Conservation (phyloP, 2,797 vertebrate genomes). For the Anomalospiza imberbis region DNA sequence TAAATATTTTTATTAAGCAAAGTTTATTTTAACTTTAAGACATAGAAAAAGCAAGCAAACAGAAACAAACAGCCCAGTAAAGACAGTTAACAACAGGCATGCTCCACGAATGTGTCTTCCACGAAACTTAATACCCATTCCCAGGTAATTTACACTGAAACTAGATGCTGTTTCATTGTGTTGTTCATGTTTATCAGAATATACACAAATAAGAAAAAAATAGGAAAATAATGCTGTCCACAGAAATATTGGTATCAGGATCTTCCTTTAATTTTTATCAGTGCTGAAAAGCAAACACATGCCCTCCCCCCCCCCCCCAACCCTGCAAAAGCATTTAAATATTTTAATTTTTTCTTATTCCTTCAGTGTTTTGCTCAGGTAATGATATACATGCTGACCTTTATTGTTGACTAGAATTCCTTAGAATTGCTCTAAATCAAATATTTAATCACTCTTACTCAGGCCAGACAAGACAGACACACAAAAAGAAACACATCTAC, state of each 20-base stretch:
- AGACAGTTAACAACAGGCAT: background rate
- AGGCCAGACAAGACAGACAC: background rate
- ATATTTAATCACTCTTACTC: background rate
- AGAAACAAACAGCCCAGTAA: background rate
- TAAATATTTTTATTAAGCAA: background rate
- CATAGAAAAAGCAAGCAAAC: background rate
- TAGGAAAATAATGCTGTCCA: background rate
- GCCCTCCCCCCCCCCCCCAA: too few relatives aligned
- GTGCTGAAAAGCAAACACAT: background rate
- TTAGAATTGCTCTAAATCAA: constrained; percentile 6
- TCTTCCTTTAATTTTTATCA: background rate
- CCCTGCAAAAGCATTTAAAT: background rate
- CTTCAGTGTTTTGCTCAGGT: background rate
- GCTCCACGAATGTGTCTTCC: background rate
- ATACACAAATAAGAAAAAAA: background rate
- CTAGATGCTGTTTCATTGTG: background rate
- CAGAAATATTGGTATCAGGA: background rate
- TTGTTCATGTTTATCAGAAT: background rate
- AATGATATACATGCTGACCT: background rate
- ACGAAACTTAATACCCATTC: background rate
- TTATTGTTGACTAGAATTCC: background rate
- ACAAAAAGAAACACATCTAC: constrained; percentile 18
- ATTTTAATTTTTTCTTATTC: background rate
- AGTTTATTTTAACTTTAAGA: background rate
- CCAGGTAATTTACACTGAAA: background rate